Conservation (phyloP, 2,797 vertebrate species). For the Cuculus canorus region DNA sequence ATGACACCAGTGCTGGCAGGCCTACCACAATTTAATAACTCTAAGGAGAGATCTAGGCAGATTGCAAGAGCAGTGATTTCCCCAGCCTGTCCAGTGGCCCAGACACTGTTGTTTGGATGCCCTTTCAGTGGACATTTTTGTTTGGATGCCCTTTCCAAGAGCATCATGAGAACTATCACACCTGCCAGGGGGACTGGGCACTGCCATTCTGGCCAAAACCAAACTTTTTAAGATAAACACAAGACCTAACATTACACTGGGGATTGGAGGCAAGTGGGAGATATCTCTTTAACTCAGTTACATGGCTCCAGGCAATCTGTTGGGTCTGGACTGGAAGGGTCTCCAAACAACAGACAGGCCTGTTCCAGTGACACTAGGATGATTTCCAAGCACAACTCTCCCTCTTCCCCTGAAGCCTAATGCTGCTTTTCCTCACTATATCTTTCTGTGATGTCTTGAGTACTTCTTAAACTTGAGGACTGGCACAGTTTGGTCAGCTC, state of each 20-base stretch:
- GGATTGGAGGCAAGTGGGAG: neutral
- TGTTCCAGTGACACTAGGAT: neutral
- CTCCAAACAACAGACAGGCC: neutral
- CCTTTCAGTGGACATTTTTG: neutral
- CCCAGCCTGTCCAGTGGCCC: neutral
- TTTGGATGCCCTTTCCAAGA: constrained; percentile 3
- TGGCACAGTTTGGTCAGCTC: neutral
- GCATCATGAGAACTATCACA: neutral
- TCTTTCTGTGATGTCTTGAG: neutral
- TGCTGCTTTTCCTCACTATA: neutral
- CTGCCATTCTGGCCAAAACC: neutral
- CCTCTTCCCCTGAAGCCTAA: neutral
- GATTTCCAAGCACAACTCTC: neutral
- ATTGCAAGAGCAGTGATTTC: neutral
- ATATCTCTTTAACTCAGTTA: neutral
- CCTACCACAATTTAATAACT: neutral
- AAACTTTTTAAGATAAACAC: neutral
- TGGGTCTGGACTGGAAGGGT: neutral
- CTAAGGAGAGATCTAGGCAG: neutral
- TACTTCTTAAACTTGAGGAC: neutral
- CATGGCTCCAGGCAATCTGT: neutral
- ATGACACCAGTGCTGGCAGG: neutral
- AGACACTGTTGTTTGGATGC: neutral
- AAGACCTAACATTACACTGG: neutral
- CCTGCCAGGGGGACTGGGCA: neutral